These are phyloP conservation scores for Formica selysi DNA, from an alignment of 1,140 invertebrate species.

Conservation along the genomic window DNA sequence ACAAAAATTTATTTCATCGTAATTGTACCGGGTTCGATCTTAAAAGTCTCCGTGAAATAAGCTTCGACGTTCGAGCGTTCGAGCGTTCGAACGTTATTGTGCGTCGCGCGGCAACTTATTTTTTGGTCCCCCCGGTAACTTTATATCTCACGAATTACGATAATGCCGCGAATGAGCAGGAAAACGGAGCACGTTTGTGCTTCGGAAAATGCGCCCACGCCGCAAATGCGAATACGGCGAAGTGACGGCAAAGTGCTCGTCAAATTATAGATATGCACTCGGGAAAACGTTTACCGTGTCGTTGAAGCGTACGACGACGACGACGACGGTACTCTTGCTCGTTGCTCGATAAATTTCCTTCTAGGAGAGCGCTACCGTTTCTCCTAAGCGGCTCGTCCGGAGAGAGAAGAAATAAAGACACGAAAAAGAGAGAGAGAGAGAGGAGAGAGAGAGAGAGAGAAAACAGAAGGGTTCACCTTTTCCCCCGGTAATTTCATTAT, in stretches of 20 bases:
- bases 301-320: conserved; percentile 25
- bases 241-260: conserved; percentile 72
- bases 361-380: conserved; percentile 2
- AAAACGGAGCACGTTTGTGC: not conserved
- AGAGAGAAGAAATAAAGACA: no score
- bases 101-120: not conserved
- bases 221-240: conserved; percentile 48
- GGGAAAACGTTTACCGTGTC: conserved; percentile 68
- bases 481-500: conserved; percentile 48
- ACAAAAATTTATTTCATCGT: no score
- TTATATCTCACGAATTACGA: conserved; percentile 57
- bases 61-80: not conserved
- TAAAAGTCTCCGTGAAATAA: not conserved
- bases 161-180: conserved; percentile 18
- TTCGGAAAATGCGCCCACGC: conserved; percentile 38
- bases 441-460: not conserved
- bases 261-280: conserved; percentile 73
- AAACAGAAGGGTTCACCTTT: conserved; percentile 21
- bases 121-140: conserved; percentile 7
- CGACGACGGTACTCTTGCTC: conserved; percentile 7
- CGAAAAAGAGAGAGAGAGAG: no score
- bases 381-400: not conserved
- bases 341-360: conserved; percentile 65
- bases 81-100: conserved; percentile 2
- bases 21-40: no score